A percentile compares a stretch with the other conserved stretches of the same genome.
These are phyloP conservation scores for Oryctes rhinoceros DNA, from an alignment of 1,140 invertebrate species.

Conservation along the genomic window DNA sequence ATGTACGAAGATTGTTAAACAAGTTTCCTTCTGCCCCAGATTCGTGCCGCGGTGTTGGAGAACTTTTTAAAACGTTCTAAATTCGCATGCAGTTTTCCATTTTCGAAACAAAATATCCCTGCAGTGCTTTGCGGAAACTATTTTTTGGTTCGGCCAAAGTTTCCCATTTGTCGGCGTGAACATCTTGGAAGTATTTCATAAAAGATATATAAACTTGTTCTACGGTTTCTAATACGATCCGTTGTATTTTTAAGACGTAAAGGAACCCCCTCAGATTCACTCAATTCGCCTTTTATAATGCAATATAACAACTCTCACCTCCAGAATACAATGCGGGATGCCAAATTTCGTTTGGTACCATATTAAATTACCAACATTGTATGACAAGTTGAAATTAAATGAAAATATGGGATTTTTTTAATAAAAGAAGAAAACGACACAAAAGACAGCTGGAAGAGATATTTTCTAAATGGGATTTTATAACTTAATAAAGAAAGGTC, in stretches of 20 bases:
- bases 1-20: neutral
- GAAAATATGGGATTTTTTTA: neutral
- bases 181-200: neutral
- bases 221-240: neutral
- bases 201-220: neutral
- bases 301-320: neutral
- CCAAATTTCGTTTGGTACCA: neutral
- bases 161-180: too few relatives aligned
- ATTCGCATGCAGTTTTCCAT: neutral
- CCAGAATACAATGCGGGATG: neutral
- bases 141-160: neutral
- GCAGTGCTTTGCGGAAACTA: neutral
- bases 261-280: neutral
- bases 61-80: slow-evolving; percentile 5
- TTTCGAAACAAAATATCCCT: neutral
- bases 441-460: neutral
- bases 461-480: slow-evolving; percentile 4
- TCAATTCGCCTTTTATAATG: neutral
- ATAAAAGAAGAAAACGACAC: neutral
- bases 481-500: neutral
- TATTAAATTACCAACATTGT: neutral
- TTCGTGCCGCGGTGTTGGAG: neutral
- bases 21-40: slow-evolving; percentile 2
- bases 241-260: neutral
- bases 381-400: neutral